A percentile compares a stretch with the other conserved stretches of the same genome.
These are phyloP conservation scores for Lasioglossum baleicum DNA, from an alignment of 1,140 invertebrate species.

Conservation along the genomic window DNA sequence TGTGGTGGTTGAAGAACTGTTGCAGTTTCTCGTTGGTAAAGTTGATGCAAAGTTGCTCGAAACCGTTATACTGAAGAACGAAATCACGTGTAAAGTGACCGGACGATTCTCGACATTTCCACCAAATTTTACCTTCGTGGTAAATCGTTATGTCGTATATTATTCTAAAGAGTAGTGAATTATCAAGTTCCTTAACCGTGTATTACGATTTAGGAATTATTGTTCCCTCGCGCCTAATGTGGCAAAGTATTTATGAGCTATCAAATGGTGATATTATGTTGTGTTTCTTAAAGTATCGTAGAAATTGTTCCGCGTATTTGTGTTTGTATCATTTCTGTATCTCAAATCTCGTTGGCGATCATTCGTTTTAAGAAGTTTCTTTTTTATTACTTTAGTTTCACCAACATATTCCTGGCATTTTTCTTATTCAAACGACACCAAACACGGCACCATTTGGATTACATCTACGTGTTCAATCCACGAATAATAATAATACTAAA, in stretches of 20 bases:
- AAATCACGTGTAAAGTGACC: constrained; percentile 13
- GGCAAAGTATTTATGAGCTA: not conserved
- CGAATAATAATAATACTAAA: too few species aligned
- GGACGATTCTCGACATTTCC: not conserved
- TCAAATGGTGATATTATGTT: not conserved
- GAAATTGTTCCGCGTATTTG: not conserved
- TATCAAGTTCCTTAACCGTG: too few species aligned
- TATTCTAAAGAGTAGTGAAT: too few species aligned
- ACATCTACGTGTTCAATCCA: too few species aligned
- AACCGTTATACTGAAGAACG: constrained; percentile 92
- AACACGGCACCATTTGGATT: too few species aligned
- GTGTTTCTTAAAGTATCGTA: not conserved
- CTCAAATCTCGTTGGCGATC: constrained; percentile 6
- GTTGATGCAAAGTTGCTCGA: constrained; percentile 99
- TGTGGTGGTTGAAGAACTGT: constrained; percentile 99
- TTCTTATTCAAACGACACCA: too few species aligned
- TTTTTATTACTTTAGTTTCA: too few species aligned
- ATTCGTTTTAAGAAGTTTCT: not conserved
- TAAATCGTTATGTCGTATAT: too few species aligned
- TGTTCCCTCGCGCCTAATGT: not conserved
- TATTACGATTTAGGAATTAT: too few species aligned
- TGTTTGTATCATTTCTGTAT: not conserved
- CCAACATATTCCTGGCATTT: too few species aligned
- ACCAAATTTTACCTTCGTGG: too few species aligned
- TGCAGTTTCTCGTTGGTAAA: constrained; percentile 98